These are phyloP conservation scores for Pherbina coryleti DNA, from an alignment of 2,888 invertebrate genomes.

Conservation along the genomic window DNA sequence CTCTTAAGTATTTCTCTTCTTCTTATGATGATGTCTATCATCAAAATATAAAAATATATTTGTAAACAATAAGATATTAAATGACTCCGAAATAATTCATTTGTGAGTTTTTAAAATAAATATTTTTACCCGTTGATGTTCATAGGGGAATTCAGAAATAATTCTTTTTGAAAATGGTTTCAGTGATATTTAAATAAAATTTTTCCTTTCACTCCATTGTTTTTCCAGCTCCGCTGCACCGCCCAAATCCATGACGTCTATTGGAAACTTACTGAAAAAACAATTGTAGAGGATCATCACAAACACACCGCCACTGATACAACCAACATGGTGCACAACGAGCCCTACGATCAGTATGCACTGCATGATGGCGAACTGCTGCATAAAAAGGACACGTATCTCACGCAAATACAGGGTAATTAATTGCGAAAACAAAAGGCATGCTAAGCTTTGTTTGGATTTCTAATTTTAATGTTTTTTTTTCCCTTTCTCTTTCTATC, in stretches of 20 bases:
- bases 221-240: conserved; percentile 74
- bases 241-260: conserved; percentile 77
- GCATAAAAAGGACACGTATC: conserved; percentile 65
- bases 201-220: neutral
- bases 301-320: conserved; percentile 55
- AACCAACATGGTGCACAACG: conserved; percentile 61
- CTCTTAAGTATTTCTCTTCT: no score
- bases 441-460: neutral
- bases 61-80: no score
- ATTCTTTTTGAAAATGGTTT: neutral
- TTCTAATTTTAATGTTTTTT: neutral
- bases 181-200: neutral
- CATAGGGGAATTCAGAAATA: neutral
- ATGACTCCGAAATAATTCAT: no score
- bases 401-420: conserved; percentile 68
- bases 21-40: no score
- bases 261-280: conserved; percentile 77
- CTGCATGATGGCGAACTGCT: conserved; percentile 64
- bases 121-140: neutral
- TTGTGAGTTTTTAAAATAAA: no score
- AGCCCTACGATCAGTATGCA: conserved; percentile 65
- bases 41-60: no score
- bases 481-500: neutral
- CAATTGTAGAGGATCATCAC: conserved; percentile 72
- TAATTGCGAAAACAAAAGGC: conserved; percentile 39